These are phyloP conservation scores for Megamerina dolium DNA, from an alignment of 2,888 invertebrate species.

Conservation along the genomic window DNA sequence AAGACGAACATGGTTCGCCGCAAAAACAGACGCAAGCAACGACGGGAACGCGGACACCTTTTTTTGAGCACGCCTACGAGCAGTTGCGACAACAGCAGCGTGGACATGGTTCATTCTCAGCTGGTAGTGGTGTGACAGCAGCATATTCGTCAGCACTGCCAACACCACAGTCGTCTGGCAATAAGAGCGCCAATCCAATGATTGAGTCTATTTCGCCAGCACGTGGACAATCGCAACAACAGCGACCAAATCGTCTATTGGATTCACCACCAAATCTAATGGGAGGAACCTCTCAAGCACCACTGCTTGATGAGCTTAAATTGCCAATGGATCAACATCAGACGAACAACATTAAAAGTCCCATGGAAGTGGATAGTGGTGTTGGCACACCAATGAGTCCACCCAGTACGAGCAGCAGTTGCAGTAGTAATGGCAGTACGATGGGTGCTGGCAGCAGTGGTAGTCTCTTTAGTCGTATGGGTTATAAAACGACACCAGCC, in stretches of 20 bases:
- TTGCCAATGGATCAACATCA: conserved; percentile 44
- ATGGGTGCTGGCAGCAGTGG: conserved; percentile 19
- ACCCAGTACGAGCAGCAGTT: conserved; percentile 43
- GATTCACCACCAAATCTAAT: conserved; percentile 29
- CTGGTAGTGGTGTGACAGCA: conserved; percentile 14
- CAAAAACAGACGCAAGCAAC: conserved; percentile 46
- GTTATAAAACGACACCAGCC: conserved; percentile 39
- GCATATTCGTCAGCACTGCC: not conserved
- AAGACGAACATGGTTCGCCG: conserved; percentile 50
- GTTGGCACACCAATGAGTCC: conserved; percentile 61
- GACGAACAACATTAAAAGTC: conserved; percentile 42
- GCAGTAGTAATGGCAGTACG: conserved; percentile 22
- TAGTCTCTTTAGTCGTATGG: conserved; percentile 42
- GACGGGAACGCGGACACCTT: conserved; percentile 56
- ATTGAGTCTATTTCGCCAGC: conserved; percentile 2
- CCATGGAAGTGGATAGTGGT: conserved; percentile 56
- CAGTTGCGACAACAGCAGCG: conserved; percentile 60
- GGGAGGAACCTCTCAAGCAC: conserved; percentile 33
- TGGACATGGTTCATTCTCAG: too few relatives aligned
- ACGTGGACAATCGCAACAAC: conserved; percentile 42
- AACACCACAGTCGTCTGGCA: not conserved
- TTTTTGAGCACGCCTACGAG: conserved; percentile 65
- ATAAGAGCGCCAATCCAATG: not conserved
- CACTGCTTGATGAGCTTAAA: conserved; percentile 42
- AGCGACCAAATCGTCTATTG: conserved; percentile 39